These are phyloP conservation scores for Arbacia lixula DNA, from an alignment of 53 echinoderm and acorn worm genomes.

Conservation along the genomic window DNA sequence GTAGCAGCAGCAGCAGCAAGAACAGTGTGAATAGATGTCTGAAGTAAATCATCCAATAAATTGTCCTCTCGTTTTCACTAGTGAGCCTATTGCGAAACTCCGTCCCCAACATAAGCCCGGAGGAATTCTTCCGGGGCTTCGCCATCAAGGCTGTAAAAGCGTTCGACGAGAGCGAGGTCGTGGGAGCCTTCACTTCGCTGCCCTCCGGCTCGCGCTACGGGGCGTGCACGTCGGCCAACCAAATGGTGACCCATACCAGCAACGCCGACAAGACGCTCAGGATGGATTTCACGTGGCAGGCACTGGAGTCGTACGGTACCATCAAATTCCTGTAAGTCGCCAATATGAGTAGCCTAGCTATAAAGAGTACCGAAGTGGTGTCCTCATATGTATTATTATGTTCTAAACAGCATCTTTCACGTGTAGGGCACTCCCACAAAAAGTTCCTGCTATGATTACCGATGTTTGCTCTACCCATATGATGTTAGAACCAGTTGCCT, in stretches of 20 bases:
- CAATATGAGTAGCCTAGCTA: too few species aligned
- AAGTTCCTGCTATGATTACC: too few species aligned
- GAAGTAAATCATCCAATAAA: too few species aligned
- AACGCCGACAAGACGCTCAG: neutral
- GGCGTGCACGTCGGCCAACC: neutral
- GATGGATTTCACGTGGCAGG: neutral
- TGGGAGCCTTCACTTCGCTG: neutral
- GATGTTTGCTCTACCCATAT: too few species aligned
- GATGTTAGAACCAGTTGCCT: too few species aligned
- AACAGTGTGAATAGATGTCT: too few species aligned
- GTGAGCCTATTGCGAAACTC: neutral
- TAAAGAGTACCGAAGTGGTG: too few species aligned
- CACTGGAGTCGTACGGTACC: neutral
- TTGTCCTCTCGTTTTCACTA: too few species aligned
- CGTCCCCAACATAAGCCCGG: neutral
- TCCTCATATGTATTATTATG: too few species aligned
- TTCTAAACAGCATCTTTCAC: too few species aligned
- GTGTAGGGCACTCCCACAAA: too few species aligned
- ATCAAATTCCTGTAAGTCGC: conserved; percentile 3
- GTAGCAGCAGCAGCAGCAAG: too few species aligned
- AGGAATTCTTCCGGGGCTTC: neutral
- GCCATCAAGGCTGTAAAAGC: neutral
- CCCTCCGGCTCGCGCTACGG: neutral
- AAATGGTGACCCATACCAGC: neutral
- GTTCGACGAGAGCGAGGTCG: neutral